Conservation (phyloP, 35 echinoderm and acorn worm genomes). For the Lytechinus variegatus region DNA sequence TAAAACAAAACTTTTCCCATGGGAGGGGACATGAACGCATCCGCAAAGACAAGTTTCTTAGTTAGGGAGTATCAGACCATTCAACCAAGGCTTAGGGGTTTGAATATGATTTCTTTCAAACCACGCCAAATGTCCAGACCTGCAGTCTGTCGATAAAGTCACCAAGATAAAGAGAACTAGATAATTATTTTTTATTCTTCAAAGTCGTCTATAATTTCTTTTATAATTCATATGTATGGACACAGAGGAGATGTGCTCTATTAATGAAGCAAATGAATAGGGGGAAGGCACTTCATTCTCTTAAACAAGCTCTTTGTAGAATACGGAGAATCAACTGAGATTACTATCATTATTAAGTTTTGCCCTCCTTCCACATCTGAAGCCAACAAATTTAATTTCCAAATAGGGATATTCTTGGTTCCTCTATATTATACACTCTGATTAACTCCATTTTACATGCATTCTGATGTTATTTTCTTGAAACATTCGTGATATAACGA, state of each 20-base stretch:
- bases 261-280: neutral
- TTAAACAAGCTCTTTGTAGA: neutral
- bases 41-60: neutral
- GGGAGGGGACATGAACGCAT: neutral
- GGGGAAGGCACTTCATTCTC: neutral
- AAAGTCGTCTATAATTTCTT: neutral
- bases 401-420: too few species aligned
- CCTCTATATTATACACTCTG: too few species aligned
- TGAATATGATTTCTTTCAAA: neutral
- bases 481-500: too few species aligned
- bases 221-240: neutral
- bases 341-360: neutral
- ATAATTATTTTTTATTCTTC: neutral
- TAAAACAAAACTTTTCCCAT: neutral
- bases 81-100: neutral
- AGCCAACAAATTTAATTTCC: neutral
- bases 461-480: too few species aligned
- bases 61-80: neutral
- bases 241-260: constrained; percentile 5
- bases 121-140: neutral
- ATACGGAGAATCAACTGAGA: neutral
- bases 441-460: too few species aligned
- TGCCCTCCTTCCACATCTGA: neutral
- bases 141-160: constrained; percentile 17
- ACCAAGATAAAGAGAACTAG: neutral